Evolutionary conservation across 2,113 vertebrate species (phyloP).

Genomic region (Aramus guarauna): DNA sequence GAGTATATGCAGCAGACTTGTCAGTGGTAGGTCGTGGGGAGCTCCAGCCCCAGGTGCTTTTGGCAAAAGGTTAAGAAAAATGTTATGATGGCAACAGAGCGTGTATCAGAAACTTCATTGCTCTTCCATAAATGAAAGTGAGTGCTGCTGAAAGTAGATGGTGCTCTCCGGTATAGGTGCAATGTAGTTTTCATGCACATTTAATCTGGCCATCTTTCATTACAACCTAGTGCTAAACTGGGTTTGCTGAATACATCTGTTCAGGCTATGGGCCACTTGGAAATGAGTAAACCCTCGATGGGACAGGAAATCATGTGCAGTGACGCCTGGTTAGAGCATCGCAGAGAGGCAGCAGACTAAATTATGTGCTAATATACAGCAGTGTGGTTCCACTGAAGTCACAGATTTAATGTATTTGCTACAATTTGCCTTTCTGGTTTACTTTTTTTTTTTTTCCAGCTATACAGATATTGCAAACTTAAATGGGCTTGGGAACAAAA

Average conservation of each 20-base stretch:
- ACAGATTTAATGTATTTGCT: not conserved
- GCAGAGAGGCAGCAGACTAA: not conserved
- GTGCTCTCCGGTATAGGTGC: not conserved
- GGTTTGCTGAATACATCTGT: not conserved
- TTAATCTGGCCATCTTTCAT: not conserved
- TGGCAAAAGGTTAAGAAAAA: not conserved
- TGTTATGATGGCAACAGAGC: not conserved
- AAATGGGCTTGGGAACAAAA: not conserved
- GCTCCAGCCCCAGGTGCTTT: not conserved
- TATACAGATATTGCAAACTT: not conserved
- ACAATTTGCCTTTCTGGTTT: not conserved
- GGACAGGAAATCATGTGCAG: not conserved
- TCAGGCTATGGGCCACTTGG: not conserved
- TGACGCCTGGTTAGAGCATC: not conserved
- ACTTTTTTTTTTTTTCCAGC: not conserved
- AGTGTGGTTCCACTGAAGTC: not conserved
- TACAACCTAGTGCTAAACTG: not conserved
- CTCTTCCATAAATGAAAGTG: not conserved
- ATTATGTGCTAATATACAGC: not conserved
- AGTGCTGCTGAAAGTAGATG: not conserved
- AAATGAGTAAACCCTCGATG: not conserved
- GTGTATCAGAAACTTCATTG: not conserved
- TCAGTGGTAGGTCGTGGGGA: not conserved
- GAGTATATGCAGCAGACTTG: not conserved
- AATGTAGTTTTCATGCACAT: accelerated